Evolutionary conservation across 2,113 vertebrate genomes (phyloP).

Genomic region (Bos taurus): DNA sequence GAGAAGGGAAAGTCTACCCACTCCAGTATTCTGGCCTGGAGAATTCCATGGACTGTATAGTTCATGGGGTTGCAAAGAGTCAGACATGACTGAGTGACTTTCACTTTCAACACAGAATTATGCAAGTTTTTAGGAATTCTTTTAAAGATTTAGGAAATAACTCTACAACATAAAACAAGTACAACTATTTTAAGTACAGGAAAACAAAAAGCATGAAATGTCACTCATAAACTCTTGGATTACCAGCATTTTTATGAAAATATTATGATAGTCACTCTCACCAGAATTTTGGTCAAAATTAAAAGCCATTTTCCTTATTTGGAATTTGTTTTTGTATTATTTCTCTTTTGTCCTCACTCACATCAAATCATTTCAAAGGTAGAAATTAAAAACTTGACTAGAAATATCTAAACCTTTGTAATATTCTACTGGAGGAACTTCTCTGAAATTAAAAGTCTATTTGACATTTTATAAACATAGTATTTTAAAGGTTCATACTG

Average conservation of each 20-base stretch:
- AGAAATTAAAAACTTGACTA: not conserved
- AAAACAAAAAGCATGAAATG: not conserved
- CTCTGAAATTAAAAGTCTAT: not conserved
- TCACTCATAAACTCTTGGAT: not conserved
- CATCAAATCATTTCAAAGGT: not conserved
- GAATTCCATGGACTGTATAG: not conserved
- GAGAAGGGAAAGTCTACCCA: not conserved
- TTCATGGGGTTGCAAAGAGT: not conserved
- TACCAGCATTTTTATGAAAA: not conserved
- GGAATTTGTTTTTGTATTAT: not conserved
- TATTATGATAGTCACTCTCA: not conserved
- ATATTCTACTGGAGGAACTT: not conserved
- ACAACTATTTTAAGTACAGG: not conserved
- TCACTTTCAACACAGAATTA: not conserved
- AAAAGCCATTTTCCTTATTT: not conserved
- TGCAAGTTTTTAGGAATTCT: not conserved
- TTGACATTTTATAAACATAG: constrained; percentile 31
- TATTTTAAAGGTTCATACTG: not conserved
- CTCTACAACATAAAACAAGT: not conserved
- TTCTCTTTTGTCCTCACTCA: not conserved
- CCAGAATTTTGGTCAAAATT: not conserved
- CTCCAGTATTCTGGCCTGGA: not conserved
- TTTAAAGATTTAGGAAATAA: not conserved
- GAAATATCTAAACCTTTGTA: not conserved
- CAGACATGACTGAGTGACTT: not conserved